Percentiles rank a stretch among this genome's conserved stretches.
phyloP scores from a whole-genome alignment of 2,888 invertebrate genomes.

The Habroteleia sp. region DNA sequence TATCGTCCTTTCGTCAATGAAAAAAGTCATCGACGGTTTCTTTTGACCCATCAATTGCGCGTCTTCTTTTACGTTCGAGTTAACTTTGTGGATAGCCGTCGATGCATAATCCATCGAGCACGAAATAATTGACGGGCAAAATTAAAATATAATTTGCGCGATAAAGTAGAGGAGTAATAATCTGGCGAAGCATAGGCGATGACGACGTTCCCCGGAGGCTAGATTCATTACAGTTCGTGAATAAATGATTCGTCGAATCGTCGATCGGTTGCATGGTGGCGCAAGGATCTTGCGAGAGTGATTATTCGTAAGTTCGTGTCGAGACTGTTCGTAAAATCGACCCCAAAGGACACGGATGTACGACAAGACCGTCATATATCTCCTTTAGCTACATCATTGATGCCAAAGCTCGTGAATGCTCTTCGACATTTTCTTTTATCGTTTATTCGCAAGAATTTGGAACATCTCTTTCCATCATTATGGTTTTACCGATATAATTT shows the following conservation, averaged over 20 bases:
- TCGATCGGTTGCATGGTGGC: slow-evolving; percentile 64
- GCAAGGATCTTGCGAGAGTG: slow-evolving; percentile 71
- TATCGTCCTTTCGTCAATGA: too few relatives aligned
- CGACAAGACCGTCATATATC: slow-evolving; percentile 72
- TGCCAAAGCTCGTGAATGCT: slow-evolving; percentile 64
- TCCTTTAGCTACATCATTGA: slow-evolving; percentile 78
- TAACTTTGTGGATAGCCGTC: neutral
- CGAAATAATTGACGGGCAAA: slow-evolving; percentile 17
- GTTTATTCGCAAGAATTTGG: slow-evolving; percentile 18
- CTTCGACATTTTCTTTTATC: slow-evolving; percentile 50
- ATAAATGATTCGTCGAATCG: slow-evolving; percentile 76
- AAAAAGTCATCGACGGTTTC: too few relatives aligned
- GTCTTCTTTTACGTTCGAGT: neutral
- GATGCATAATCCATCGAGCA: slow-evolving; percentile 2
- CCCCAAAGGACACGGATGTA: slow-evolving; percentile 73
- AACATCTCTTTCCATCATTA: neutral
- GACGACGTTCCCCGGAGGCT: slow-evolving; percentile 74
- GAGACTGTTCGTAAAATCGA: slow-evolving; percentile 76
- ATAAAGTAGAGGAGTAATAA: slow-evolving; percentile 41
- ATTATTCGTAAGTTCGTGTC: slow-evolving; percentile 77
- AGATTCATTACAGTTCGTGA: slow-evolving; percentile 78
- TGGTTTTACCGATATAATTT: slow-evolving; percentile 2
- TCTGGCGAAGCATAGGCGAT: slow-evolving; percentile 68
- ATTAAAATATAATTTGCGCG: slow-evolving; percentile 44
- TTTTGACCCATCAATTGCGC: neutral